Conservation (phyloP, 92 coral and sea anemone species). For the Isaurus tuberculatus region DNA sequence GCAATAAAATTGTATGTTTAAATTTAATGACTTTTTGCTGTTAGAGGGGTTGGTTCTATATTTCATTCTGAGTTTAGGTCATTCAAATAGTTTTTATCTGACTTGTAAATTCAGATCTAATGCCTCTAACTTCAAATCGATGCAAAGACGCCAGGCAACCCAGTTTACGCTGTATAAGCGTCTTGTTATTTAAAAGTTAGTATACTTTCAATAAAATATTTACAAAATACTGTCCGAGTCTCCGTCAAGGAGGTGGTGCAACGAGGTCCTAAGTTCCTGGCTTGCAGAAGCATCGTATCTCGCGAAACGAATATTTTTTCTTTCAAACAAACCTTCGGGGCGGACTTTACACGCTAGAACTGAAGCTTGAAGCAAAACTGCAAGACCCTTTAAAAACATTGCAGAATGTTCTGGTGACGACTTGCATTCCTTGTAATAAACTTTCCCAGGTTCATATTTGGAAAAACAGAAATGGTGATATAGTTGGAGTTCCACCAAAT, state of each 20-base stretch:
- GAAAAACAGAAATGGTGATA: slow-evolving; percentile 11
- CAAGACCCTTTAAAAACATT: slow-evolving; percentile 28
- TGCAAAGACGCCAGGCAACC: too few relatives aligned
- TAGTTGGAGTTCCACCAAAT: background rate
- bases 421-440: background rate
- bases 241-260: background rate
- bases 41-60: too few relatives aligned
- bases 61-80: too few relatives aligned
- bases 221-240: too few relatives aligned
- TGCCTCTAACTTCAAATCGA: too few relatives aligned
- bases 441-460: background rate
- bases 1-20: too few relatives aligned
- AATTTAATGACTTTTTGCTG: too few relatives aligned
- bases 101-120: too few relatives aligned
- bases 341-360: slow-evolving; percentile 10
- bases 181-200: too few relatives aligned
- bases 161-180: too few relatives aligned
- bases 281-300: background rate
- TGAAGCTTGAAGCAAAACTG: slow-evolving; percentile 2
- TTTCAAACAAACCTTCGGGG: slow-evolving; percentile 15
- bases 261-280: slow-evolving; percentile 20
- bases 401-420: slow-evolving; percentile 6
- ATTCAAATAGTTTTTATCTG: too few relatives aligned
- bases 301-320: slow-evolving; percentile 28
- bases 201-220: too few relatives aligned